A percentile compares a stretch with the other conserved stretches of the same genome.
Conservation (phyloP, 2,888 invertebrate genomes). For the Pyrochroa serraticornis region DNA sequence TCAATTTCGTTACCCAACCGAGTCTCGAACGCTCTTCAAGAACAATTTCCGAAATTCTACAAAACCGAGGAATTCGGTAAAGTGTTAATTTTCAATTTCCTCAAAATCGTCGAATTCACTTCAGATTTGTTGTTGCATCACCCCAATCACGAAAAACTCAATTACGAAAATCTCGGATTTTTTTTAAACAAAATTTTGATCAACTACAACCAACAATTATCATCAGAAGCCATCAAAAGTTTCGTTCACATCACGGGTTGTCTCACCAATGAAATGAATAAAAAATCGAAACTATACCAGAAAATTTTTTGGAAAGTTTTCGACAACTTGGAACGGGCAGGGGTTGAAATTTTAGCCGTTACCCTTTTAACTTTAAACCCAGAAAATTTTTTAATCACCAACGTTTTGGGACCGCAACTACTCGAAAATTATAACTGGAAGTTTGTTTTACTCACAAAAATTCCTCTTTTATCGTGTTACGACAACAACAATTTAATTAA, state of each 20-base stretch:
- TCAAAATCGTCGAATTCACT: conserved; percentile 68
- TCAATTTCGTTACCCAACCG: conserved; percentile 72
- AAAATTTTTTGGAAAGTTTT: conserved; percentile 63
- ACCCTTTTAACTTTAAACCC: conserved; percentile 63
- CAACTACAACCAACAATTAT: conserved; percentile 61
- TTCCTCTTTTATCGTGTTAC: conserved; percentile 63
- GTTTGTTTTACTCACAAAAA: conserved; percentile 68
- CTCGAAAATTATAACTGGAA: conserved; percentile 67
- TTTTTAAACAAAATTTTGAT: conserved; percentile 68
- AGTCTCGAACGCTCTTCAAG: conserved; percentile 70
- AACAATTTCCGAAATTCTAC: conserved; percentile 65
- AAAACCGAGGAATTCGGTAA: conserved; percentile 64
- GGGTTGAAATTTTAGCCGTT: conserved; percentile 65
- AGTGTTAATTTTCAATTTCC: conserved; percentile 65
- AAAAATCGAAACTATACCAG: conserved; percentile 55
- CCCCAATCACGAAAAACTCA: conserved; percentile 48
- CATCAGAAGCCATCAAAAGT: conserved; percentile 58
- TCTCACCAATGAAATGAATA: conserved; percentile 58
- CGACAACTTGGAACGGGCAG: conserved; percentile 62
- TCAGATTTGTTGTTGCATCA: conserved; percentile 52
- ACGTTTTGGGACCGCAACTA: conserved; percentile 62
- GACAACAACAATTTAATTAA: conserved; percentile 60
- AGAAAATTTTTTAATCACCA: conserved; percentile 56
- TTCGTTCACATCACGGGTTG: conserved; percentile 64
- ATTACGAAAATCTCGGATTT: conserved; percentile 36